Conservation (phyloP, 2,113 vertebrate species). For the Osmerus mordax region DNA sequence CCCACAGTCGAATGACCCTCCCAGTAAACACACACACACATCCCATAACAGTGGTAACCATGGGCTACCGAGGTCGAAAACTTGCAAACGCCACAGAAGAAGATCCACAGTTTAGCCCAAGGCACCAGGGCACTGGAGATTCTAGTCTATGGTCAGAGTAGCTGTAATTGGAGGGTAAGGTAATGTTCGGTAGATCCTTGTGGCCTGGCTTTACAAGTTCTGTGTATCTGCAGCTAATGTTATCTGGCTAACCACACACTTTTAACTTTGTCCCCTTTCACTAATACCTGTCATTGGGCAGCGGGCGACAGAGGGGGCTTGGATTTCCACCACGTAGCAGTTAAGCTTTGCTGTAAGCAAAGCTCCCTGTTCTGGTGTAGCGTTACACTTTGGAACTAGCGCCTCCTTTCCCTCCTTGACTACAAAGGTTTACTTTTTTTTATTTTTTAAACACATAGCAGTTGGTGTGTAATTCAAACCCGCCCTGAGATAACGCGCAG, state of each 20-base stretch:
- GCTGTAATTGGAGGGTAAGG: slow-evolving; percentile 11
- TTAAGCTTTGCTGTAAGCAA: slow-evolving; percentile 50
- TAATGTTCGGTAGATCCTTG: slow-evolving; percentile 6
- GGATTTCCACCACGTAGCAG: slow-evolving; percentile 46
- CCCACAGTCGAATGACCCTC: slow-evolving; percentile 35
- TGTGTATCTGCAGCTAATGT: slow-evolving; percentile 2
- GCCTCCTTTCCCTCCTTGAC: slow-evolving; percentile 43
- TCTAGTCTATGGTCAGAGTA: slow-evolving; percentile 25
- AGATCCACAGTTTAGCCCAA: too few relatives aligned
- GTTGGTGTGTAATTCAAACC: slow-evolving; percentile 48
- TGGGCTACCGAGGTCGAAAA: slow-evolving; percentile 15
- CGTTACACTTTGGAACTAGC: slow-evolving; percentile 42
- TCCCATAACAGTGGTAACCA: slow-evolving; percentile 48
- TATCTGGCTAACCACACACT: slow-evolving; percentile 19
- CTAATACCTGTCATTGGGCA: slow-evolving; percentile 27
- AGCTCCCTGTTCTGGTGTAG: slow-evolving; percentile 28
- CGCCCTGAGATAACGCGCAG: slow-evolving; percentile 42
- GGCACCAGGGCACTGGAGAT: not conserved
- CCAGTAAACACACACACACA: slow-evolving; percentile 36
- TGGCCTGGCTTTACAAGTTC: slow-evolving; percentile 5
- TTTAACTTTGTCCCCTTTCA: slow-evolving; percentile 9
- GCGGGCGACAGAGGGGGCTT: slow-evolving; percentile 30
- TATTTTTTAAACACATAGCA: slow-evolving; percentile 30
- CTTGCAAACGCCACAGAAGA: slow-evolving; percentile 7
- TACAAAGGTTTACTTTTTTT: slow-evolving; percentile 35